Percentiles rank a stretch among this genome's conserved stretches.
These are phyloP conservation scores for Aleiodes alternator DNA, from an alignment of 2,888 invertebrate genomes.

Conservation along the genomic window DNA sequence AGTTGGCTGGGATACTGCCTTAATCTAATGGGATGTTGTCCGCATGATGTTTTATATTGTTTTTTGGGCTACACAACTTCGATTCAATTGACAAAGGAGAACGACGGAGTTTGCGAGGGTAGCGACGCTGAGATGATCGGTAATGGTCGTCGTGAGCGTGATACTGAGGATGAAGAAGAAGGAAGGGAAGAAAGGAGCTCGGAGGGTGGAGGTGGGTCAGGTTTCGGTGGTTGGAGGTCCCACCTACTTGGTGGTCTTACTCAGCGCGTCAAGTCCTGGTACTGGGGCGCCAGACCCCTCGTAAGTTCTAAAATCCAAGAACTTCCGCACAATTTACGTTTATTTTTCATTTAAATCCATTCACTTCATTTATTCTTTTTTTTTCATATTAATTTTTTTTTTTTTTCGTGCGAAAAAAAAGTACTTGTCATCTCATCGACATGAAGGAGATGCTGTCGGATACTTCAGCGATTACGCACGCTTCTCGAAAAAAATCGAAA, in stretches of 20 bases:
- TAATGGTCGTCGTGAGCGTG: constrained; percentile 73
- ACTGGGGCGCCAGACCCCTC: constrained; percentile 95
- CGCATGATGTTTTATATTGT: constrained; percentile 39
- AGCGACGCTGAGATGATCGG: constrained; percentile 75
- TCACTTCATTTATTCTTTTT: constrained; percentile 39
- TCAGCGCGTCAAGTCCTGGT: constrained; percentile 97
- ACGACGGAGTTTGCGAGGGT: constrained; percentile 74
- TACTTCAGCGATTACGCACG: constrained; percentile 27
- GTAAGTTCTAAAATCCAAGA: constrained; percentile 82
- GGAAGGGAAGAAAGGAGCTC: constrained; percentile 74
- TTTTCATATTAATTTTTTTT: neutral
- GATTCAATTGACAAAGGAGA: constrained; percentile 62
- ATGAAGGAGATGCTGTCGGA: neutral
- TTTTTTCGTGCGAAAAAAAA: constrained; percentile 2
- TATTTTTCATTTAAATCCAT: constrained; percentile 41
- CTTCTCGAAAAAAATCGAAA: constrained; percentile 26
- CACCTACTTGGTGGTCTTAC: constrained; percentile 94
- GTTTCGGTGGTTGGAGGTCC: constrained; percentile 90
- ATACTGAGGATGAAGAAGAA: constrained; percentile 73
- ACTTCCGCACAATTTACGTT: constrained; percentile 46
- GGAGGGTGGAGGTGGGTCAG: constrained; percentile 75
- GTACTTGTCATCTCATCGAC: too few relatives aligned
- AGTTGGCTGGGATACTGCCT: neutral
- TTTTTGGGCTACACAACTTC: constrained; percentile 20
- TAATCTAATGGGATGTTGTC: constrained; percentile 19